Base-by-base conservation (phyloP, 2,113 vertebrate species). In the Oenanthe oenanthe region DNA sequence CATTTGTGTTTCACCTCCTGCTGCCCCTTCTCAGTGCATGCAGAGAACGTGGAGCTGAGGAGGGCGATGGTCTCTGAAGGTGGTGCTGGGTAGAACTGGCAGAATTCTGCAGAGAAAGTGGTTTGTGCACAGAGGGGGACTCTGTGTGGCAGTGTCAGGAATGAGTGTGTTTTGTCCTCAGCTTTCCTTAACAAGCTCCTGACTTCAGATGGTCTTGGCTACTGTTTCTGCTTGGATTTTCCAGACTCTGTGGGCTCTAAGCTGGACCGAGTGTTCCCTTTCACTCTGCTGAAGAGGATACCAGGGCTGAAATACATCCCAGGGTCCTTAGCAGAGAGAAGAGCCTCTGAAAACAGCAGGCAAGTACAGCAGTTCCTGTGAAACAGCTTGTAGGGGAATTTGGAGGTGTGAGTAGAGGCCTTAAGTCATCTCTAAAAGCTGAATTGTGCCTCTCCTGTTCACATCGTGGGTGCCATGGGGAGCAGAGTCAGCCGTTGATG, bases 251-350 rank as follows among this genome's bases (percentile, higher is more conserved):
- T 97, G 40, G 89, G 97, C 6, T 93, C 97, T 28, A 95, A 96
- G 38, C 94, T 98, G 24, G 98, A 99, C 85, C 89, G 38, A 77
- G 97, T 85, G 62, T 91, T 98, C 62, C 98, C 98, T 60, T 98
- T 98, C 95, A 97, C 96, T 24, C 74, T 98, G 61, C 85, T 98
- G 25, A 98, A 87, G 89, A 98, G 92, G 84, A 82, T 98, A 4
- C 96, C 97, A 4, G 56, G 97, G 26, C 95, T 98, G 79, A 97
- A 93, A 58, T 99, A 98, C 10, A 40, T 99, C 75, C 98, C 98
- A 2, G 98, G 97, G 13, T 98, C 98, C 57, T 91, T 53, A 4
- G 97, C 96, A 2, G 98, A 98, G 83, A 97, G 98, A 65, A 98
- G 97, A 91, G 98, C 98, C 28, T 96, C 95, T 3, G 89, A 97